Base-by-base conservation (phyloP, 2,113 vertebrate genomes). In the Hydrochoerus hydrochaeris region DNA sequence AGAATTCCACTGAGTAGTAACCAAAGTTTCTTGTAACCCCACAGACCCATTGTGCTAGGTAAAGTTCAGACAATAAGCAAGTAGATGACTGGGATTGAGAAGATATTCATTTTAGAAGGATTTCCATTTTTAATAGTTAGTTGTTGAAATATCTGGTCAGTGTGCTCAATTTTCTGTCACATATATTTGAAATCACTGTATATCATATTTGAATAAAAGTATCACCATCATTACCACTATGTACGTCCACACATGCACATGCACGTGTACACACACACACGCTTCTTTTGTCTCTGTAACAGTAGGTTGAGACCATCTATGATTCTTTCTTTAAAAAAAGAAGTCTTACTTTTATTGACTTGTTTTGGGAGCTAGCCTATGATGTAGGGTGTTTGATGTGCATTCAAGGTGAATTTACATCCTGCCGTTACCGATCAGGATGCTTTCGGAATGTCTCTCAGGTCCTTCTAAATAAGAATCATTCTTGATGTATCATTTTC, bases 121-220 rank as follows among this genome's bases (percentile, higher is more conserved):
- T 85, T 94, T 88, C 85, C 54, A 49, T 92, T 85, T 85, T 92
- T 67, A 85, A 85, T 22, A 38, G 38, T 85, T 95, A 89, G 14
- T 85, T 81, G 10, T 58, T 73, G 46, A 85, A 85, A 38, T 57
- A 41, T 95, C 80, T 95, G 26, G 10, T n/a, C 67, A 92, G 54
- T 30, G 73, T 73, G 54, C 52, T 89, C 11, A 49, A 13, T 81
- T 73, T 85, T 80, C 38, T 69, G 94, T 88, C 30, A 85, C 2
- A 9, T 38, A 4, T 80, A 80, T 88, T 62, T 63, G 67, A 80
- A 92, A 57, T 85, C 57, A 14, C 19, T 57, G 38, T 71, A 17
- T 22, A 17, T n/a, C 44, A 75, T 41, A 44, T 71, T 77, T 19
- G 71, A 62, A 54, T 80, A 78, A 54, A n/a, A 62, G 12, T 69